Percentiles rank a stretch among this genome's conserved stretches.
phyloP scores from a whole-genome alignment of 2,888 invertebrate genomes.

The Melangyna quadrimaculata region DNA sequence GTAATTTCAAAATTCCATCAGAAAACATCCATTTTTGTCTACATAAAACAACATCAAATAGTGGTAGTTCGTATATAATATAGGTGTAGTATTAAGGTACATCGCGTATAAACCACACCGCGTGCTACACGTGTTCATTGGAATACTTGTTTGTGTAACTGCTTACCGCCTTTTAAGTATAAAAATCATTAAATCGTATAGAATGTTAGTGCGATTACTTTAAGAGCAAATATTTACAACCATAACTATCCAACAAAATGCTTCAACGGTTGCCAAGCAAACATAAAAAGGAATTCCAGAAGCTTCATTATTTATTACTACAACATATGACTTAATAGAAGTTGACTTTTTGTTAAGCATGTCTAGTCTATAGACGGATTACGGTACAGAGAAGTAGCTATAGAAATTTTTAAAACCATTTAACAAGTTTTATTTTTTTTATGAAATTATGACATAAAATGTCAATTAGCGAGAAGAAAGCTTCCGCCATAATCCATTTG shows the following conservation, averaged over 20 bases:
- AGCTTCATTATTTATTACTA: background rate
- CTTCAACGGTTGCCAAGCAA: conserved; percentile 24
- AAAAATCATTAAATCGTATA: conserved; percentile 35
- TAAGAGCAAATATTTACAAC: conserved; percentile 54
- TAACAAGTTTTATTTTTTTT: conserved; percentile 30
- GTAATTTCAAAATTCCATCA: conserved; percentile 39
- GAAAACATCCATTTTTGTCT: conserved; percentile 9
- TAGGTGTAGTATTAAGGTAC: background rate
- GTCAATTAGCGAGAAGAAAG: conserved; percentile 55
- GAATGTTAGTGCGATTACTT: conserved; percentile 45
- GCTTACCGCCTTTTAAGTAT: conserved; percentile 39
- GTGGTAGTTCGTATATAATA: background rate
- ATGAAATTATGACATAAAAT: conserved; percentile 59
- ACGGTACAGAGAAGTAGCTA: background rate
- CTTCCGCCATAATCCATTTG: conserved; percentile 40
- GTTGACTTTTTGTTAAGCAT: background rate
- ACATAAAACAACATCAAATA: background rate
- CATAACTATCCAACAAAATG: conserved; percentile 56
- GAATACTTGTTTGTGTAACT: conserved; percentile 33
- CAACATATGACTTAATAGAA: background rate
- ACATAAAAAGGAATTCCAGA: conserved; percentile 33
- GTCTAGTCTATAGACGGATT: background rate
- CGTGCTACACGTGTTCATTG: conserved; percentile 28
- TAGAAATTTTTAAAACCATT: background rate
- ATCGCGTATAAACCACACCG: background rate